Evolutionary conservation across 2,797 vertebrate genomes (phyloP), one percentile per base, ranked within the genome.

Genomic region (Platyrinchus mystaceus): DNA sequence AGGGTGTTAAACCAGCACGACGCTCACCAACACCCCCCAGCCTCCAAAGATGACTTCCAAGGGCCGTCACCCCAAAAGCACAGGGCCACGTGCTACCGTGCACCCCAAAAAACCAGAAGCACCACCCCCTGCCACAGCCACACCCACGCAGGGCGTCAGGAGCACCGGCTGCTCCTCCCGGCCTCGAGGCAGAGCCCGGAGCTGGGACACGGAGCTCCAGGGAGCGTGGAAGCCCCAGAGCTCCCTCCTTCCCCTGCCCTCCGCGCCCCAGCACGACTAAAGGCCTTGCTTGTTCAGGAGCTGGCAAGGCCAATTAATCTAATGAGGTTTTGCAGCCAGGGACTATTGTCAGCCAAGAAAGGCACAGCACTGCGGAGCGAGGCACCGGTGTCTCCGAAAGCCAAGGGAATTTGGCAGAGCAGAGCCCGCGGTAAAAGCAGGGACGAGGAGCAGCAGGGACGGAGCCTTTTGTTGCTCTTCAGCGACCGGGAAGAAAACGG

Each of bases 261-360:
- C 86, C 1, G 22, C 0, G 37, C 89, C 95, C 94, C 95, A 90
- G 94, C 94, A 93, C 52, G 90, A 90, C 95, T 92, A 93, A 92
- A 96, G 95, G 95, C 80, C 92, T 87, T 67, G 91, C 90, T 94
- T 90, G 88, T 93, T 94, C 94, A 76, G 87, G 75, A 95, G 93
- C 95, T 95, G 94, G 95, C 92, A 95, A 91, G 94, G 93, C 91
- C 94, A 96, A 95, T 97, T 95, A 97, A 95, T 94, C 92, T 96
- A 96, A 96, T 91, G 86, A 97, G 95, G 94, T 90, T 97, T 95
- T 96, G 95, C 95, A 95, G 96, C 93, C 86, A 95, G 95, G 83
- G 95, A 94, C 95, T 44, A 86, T 93, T 84, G 95, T 94, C 92
- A 96, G 93, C 93, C 93, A 90, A 85, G 93, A 94, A 91, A 94